Evolutionary conservation across 2,888 invertebrate species (phyloP).

Genomic region (Nemurella pictetii): DNA sequence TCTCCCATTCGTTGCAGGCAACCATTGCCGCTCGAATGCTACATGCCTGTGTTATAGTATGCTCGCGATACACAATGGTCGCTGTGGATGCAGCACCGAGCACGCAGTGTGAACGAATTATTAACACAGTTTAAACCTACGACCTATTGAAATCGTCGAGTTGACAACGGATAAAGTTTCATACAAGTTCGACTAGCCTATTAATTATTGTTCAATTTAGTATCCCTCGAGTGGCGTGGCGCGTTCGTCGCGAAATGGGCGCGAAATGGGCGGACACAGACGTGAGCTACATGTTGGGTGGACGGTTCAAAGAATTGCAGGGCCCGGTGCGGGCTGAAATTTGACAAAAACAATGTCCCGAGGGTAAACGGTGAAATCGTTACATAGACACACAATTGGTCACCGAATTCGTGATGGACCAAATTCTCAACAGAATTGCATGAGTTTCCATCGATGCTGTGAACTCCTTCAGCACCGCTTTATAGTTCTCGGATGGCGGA

Average conservation of each 20-base stretch:
- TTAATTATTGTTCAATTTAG: background rate
- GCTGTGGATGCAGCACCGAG: background rate
- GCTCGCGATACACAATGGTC: background rate
- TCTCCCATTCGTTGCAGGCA: background rate
- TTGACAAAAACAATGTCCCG: background rate
- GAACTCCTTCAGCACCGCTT: no score
- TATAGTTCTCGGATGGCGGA: no score
- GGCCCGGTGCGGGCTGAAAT: background rate
- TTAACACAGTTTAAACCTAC: background rate
- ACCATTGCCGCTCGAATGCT: background rate
- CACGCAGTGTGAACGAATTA: background rate
- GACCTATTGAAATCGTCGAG: background rate
- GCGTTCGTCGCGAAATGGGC: no score
- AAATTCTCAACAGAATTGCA: no score
- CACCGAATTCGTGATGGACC: background rate
- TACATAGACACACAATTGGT: no score
- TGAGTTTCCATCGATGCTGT: no score
- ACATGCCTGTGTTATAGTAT: background rate
- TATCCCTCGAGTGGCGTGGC: background rate
- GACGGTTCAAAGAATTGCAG: no score
- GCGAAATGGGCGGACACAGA: background rate
- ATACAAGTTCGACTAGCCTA: background rate
- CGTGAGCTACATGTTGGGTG: no score
- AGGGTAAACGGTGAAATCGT: background rate
- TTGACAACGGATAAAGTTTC: background rate